These are phyloP conservation scores for Leucophenga montana DNA, from an alignment of 2,888 invertebrate species.

Conservation along the genomic window DNA sequence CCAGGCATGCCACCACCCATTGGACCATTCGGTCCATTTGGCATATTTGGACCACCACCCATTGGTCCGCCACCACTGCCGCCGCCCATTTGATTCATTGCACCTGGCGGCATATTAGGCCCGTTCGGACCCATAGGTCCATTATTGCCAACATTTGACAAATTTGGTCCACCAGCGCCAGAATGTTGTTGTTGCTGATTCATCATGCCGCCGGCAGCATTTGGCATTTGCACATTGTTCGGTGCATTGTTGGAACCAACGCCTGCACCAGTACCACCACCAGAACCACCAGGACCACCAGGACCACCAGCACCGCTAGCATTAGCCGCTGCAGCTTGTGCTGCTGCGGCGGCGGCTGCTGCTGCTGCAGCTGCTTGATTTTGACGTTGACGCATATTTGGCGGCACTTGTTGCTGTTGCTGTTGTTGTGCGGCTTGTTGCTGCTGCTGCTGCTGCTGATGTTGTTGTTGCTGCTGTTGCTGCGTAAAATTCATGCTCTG, in stretches of 20 bases:
- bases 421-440: conserved; percentile 68
- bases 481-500: conserved; percentile 91
- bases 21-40: conserved; percentile 1
- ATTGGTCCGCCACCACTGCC: conserved; percentile 19
- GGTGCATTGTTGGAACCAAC: conserved; percentile 24
- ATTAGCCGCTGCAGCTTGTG: conserved; percentile 71
- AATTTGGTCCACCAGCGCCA: conserved; percentile 48
- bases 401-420: conserved; percentile 76
- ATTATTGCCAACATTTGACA: conserved; percentile 51
- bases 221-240: conserved; percentile 41
- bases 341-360: conserved; percentile 72
- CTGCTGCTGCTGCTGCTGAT: conserved; percentile 76
- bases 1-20: conserved; percentile 53
- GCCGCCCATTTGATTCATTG: conserved; percentile 57
- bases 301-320: conserved; percentile 56
- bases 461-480: conserved; percentile 81
- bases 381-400: conserved; percentile 69
- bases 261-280: conserved; percentile 54
- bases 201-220: conserved; percentile 48
- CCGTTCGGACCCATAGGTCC: conserved; percentile 35
- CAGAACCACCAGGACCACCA: too few relatives aligned
- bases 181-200: conserved; percentile 33
- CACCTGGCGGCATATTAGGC: conserved; percentile 48
- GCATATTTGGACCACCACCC: not conserved
- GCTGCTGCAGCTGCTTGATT: conserved; percentile 69